Base-by-base conservation (phyloP, 2,888 invertebrate species). In the Crioceris asparagi region DNA sequence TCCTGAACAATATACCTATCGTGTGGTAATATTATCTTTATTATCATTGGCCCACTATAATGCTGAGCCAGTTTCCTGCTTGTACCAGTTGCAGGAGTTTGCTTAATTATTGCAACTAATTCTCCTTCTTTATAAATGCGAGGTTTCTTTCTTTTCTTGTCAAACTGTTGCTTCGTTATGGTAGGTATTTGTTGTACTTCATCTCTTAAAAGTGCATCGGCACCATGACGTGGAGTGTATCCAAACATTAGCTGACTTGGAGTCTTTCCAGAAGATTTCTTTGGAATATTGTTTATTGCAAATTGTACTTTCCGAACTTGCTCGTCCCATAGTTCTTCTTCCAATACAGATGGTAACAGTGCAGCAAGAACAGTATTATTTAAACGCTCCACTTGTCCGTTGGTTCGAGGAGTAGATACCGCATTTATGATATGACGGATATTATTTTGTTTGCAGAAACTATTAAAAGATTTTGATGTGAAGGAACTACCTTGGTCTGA, bases 401-500 rank as follows among this genome's bases (percentile, higher is more conserved):
- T 25, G n/a, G 25, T 12, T 6, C 57, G 23, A 4, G 55, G 55
- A n/a, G 54, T 53, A 4, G 55, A 52, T 1, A 55, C 52, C 0
- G 57, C 51, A 36, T 54, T 55, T 3, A 45, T 14, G 3, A 54
- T 31, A 17, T 58, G 58, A 15, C 49, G 44, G 8, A 58, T 50
- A 7, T 46, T 48, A 23, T 54, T 46, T 12, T 54, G 47, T 3
- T 39, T 29, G 39, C 59, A 63, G 37, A 55, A 60, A 3, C 44
- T 36, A 32, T 49, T 38, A 36, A 65, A 65, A 2, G 35, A 26
- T 11, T 49, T 44, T 1, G 57, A 53, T 0, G 61, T 65, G 36
- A 60, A 65, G 5, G 50, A 49, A 10, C 56, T 53, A n/a, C 63
- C 62, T 18, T 55, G 41, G 38, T 66, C 64, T 1, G 54, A 52